A percentile compares a stretch with the other conserved stretches of the same genome.
phyloP scores from a whole-genome alignment of 2,113 vertebrate genomes.

The Pungitius pungitius region DNA sequence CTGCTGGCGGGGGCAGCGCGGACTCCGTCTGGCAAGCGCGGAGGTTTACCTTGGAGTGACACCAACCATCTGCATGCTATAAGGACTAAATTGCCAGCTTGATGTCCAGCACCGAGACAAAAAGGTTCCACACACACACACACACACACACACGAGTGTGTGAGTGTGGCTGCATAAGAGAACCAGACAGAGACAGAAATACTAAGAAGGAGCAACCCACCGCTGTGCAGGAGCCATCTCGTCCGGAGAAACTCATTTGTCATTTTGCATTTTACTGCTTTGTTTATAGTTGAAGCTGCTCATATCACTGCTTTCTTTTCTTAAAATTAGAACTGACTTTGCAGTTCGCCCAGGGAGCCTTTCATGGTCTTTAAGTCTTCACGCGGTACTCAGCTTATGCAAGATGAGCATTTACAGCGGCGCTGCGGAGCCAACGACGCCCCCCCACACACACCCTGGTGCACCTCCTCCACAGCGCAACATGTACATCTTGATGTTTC shows the following conservation, averaged over 20 bases:
- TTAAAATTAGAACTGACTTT: background rate
- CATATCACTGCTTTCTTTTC: background rate
- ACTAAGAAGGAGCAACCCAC: constrained; percentile 15
- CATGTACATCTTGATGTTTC: background rate
- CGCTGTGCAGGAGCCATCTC: constrained; percentile 14
- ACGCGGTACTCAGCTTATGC: background rate
- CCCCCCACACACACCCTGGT: background rate
- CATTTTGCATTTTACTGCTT: background rate
- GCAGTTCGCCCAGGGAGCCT: background rate
- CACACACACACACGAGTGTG: too few species aligned
- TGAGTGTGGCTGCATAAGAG: constrained; percentile 32
- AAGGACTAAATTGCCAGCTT: constrained; percentile 67
- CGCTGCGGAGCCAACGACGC: background rate
- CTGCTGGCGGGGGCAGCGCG: constrained; percentile 69
- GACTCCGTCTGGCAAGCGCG: constrained; percentile 61
- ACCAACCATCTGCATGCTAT: constrained; percentile 77
- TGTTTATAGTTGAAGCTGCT: background rate
- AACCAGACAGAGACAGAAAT: constrained; percentile 48
- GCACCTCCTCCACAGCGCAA: background rate
- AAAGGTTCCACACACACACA: constrained; percentile 60
- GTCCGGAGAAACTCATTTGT: background rate
- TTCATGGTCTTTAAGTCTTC: background rate
- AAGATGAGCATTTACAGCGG: background rate
- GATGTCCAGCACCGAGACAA: constrained; percentile 67
- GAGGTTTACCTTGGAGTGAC: constrained; percentile 73